These are phyloP conservation scores for Echinometra lucunter DNA, from an alignment of 53 echinoderm and acorn worm genomes.

Conservation along the genomic window DNA sequence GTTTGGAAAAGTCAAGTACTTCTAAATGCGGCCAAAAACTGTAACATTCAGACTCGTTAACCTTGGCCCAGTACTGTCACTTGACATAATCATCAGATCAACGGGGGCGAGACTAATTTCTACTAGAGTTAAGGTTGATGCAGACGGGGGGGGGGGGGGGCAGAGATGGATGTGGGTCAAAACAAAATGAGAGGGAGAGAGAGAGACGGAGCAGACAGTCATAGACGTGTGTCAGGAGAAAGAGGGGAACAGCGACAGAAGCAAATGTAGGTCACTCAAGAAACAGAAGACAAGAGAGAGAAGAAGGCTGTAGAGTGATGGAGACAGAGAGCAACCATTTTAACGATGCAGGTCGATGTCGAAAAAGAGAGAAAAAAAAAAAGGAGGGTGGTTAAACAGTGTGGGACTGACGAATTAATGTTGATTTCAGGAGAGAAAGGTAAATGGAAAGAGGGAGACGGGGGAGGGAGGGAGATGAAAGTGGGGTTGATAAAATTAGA, in stretches of 20 bases:
- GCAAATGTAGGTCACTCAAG: too few species aligned
- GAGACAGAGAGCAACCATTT: background rate
- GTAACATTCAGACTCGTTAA: slow-evolving; percentile 6
- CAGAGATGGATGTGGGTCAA: background rate
- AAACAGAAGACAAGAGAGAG: too few species aligned
- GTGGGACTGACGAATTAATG: too few species aligned
- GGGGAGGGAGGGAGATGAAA: background rate
- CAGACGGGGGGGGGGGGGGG: background rate
- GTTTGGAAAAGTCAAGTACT: slow-evolving; percentile 46
- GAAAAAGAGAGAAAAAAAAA: too few species aligned
- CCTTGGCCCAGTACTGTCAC: slow-evolving; percentile 43
- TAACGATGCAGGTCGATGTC: too few species aligned
- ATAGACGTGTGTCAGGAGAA: background rate
- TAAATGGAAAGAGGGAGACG: background rate
- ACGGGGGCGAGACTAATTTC: background rate
- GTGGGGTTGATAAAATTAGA: background rate
- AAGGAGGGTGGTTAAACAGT: too few species aligned
- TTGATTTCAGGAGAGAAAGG: too few species aligned
- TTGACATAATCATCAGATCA: background rate
- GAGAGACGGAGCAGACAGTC: background rate
- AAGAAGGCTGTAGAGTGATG: background rate
- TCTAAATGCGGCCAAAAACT: slow-evolving; percentile 7
- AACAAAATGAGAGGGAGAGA: background rate
- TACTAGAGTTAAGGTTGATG: background rate
- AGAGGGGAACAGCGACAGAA: background rate